Evolutionary conservation across 1,140 invertebrate species (phyloP), one percentile per base, ranked within the genome.

Genomic region (Plectrocnemia conspersa): DNA sequence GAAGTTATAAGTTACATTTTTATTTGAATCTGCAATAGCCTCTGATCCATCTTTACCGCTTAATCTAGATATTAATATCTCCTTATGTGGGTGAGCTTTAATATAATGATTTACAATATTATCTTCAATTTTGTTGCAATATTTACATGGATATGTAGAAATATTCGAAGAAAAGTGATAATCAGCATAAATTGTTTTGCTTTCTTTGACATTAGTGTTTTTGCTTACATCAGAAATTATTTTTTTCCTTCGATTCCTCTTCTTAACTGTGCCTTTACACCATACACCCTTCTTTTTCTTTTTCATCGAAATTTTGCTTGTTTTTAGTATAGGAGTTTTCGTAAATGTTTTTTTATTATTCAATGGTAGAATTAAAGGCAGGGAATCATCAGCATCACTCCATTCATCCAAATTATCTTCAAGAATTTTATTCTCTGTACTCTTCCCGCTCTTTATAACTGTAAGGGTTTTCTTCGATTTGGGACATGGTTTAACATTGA

Each of bases 51-150:
- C 67, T 6, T 65, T 49, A 2, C 68, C 63, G 9, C 74, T 70
- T 22, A 85, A 63, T 25, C 84, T 67, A 0, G 84, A 82, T 53
- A 83, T 75, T 9, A 84, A 68, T 11, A 84, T 76, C 68, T 87
- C 85, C 19, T 71, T 72, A 27, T 77, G 73, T 2, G 79, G 76
- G 69, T 88, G 85, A 50, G 68, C 66, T 3, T 69, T 68, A 57
- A 78, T 78, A 54, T 84, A 85, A 70, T 88, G 85, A 32, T 75
- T 68, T 0, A 85, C 79, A 18, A 86, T 84, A 29, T 79, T 77
- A 42, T 74, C 74, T 0, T 82, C 82, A 24, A 61, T 67, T 16
- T 50, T 32, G 0, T 63, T 46, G 63, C 85, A 87, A 2, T 82
- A 41, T 33, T 66, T 67, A 61, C 74, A 88, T 11, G 71, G 65